These are phyloP conservation scores for Rhinolophus sinicus DNA, from an alignment of 2,113 vertebrate species.

Conservation along the genomic window DNA sequence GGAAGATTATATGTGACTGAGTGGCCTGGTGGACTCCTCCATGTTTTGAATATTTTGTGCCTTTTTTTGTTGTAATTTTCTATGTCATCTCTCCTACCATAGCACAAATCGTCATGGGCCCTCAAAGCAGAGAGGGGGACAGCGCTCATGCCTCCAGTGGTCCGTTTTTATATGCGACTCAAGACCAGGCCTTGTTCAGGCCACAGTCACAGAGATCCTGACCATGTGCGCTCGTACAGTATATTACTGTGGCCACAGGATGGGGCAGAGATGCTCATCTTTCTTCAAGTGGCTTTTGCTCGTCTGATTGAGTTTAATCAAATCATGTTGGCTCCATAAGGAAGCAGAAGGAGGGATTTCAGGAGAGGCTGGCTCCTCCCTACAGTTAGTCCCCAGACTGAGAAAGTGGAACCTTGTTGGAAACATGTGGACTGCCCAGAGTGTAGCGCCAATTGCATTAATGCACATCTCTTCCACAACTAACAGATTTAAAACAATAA, in stretches of 20 bases:
- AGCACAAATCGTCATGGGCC: conserved; percentile 82
- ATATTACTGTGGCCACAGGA: conserved; percentile 98
- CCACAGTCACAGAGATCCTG: conserved; percentile 66
- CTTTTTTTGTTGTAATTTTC: conserved; percentile 86
- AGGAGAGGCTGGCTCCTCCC: conserved; percentile 94
- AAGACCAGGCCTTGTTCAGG: conserved; percentile 79
- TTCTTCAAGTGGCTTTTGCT: conserved; percentile 88
- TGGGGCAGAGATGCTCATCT: conserved; percentile 85
- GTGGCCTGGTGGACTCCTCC: conserved; percentile 76
- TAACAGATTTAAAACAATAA: conserved; percentile 73
- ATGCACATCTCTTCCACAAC: conserved; percentile 75
- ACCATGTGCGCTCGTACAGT: conserved; percentile 95
- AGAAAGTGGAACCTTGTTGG: conserved; percentile 58
- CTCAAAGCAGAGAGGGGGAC: conserved; percentile 61
- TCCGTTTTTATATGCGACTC: conserved; percentile 74
- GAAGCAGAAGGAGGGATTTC: conserved; percentile 75
- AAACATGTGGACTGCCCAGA: conserved; percentile 67
- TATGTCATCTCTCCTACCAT: conserved; percentile 82
- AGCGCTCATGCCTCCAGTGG: conserved; percentile 73
- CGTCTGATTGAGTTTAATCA: conserved; percentile 87
- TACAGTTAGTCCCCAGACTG: conserved; percentile 63
- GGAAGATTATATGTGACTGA: conserved; percentile 77
- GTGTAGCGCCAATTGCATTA: conserved; percentile 56
- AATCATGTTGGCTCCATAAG: conserved; percentile 81
- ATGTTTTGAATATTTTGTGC: conserved; percentile 85